Evolutionary conservation across 2,113 vertebrate species (phyloP).

Genomic region (Varanus salvator): DNA sequence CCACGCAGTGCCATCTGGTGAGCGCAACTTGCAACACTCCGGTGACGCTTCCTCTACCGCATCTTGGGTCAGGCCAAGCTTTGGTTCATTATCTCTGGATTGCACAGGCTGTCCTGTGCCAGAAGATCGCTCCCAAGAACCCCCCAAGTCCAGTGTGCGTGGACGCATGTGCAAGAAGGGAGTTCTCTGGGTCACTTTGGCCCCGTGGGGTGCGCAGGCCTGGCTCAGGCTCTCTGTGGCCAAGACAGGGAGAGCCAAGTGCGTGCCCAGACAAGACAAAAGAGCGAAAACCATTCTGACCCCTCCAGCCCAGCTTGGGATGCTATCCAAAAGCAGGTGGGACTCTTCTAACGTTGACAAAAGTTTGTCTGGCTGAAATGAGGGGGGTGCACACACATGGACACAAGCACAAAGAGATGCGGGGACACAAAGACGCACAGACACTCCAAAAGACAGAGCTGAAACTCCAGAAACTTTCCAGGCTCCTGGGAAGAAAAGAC

Average conservation of each 20-base stretch:
- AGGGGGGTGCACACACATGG: not conserved
- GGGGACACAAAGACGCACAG: not conserved
- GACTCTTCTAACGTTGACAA: slow-evolving; percentile 41
- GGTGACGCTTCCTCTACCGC: not conserved
- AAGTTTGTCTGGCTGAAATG: not conserved
- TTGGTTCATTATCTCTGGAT: not conserved
- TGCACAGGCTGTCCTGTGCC: not conserved
- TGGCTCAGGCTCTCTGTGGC: not conserved
- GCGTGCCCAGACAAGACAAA: not conserved
- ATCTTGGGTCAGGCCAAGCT: not conserved
- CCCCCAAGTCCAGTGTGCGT: not conserved
- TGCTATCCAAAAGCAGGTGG: slow-evolving; percentile 51
- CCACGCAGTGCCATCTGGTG: not conserved
- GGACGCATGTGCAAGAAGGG: too few species aligned
- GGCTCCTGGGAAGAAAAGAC: too few species aligned
- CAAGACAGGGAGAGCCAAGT: not conserved
- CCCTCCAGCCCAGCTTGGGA: not conserved
- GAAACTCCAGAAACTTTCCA: too few species aligned
- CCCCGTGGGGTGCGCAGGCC: not conserved
- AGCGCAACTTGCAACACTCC: not conserved
- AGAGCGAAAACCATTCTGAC: not conserved
- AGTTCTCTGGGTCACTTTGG: not conserved
- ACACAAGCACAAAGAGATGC: not conserved
- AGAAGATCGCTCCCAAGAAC: not conserved
- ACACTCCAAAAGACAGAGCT: too few species aligned